Conservation (phyloP, 2,888 invertebrate genomes). For the Endotricha flammealis region DNA sequence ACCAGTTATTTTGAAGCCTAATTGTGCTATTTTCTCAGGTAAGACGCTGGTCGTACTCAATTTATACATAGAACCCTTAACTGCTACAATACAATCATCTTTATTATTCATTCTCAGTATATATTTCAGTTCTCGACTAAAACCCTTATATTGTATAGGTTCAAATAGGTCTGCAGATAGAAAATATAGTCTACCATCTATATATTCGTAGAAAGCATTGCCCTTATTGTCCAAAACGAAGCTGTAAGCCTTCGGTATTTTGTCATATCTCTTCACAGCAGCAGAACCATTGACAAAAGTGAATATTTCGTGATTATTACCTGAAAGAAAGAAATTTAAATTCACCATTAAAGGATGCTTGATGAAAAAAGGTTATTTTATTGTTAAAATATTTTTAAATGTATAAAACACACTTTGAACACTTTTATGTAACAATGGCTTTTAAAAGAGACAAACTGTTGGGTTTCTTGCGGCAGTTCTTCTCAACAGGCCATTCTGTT, state of each 20-base stretch:
- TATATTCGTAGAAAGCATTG: conserved; percentile 60
- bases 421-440: no score
- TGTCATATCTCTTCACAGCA: conserved; percentile 60
- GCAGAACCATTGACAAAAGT: conserved; percentile 60
- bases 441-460: no score
- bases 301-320: conserved; percentile 58
- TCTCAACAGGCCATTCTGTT: no score
- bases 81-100: conserved; percentile 62
- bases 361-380: no score
- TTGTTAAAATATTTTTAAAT: no score
- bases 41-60: conserved; percentile 51
- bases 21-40: conserved; percentile 56
- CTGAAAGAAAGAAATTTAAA: no score
- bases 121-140: conserved; percentile 62
- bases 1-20: conserved; percentile 65
- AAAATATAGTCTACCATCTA: conserved; percentile 64
- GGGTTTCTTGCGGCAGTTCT: no score
- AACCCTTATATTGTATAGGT: conserved; percentile 66
- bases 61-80: conserved; percentile 58
- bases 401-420: no score
- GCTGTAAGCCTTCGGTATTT: conserved; percentile 61
- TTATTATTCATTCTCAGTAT: conserved; percentile 54
- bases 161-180: conserved; percentile 56
- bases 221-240: conserved; percentile 59
- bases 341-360: no score